Base-by-base conservation (phyloP, 2,888 invertebrate genomes). In the Ceramica pisi region DNA sequence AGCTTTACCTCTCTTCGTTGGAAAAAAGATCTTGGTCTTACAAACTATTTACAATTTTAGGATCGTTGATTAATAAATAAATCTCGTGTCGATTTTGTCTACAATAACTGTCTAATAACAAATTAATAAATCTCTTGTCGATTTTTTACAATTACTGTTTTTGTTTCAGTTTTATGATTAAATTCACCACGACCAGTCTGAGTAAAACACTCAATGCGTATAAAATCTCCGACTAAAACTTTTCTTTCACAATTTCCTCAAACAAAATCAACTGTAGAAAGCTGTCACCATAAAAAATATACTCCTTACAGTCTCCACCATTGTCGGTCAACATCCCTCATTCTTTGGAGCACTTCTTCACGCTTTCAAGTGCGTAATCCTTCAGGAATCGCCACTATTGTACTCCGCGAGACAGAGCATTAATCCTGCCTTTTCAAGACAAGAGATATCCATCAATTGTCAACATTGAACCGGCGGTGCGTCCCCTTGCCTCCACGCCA, bases 401-500 rank as follows among this genome's bases (percentile, higher is more conserved):
- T 94, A 89, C 87, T 88, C 86, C 83, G 86, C 86, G 89, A 90
- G 91, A 90, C 91, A 90, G 91, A 88, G 90, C 95, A 96, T 96
- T 95, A 96, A 95, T 96, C 95, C 94, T 94, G 94, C 93, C 95
- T 95, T 94, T 94, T 91, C 91, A 92, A 94, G 95, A 95, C 95
- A 94, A 94, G 94, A 93, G 94, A 94, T 94, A 95, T 95, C 95
- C 95, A 96, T 96, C 95, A 96, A 94, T 95, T 95, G 95, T 96
- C 95, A 95, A 96, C 95, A 95, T 93, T 93, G 95, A 94, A 94
- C 93, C 92, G 93, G 90, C 88, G 90, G 91, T 86, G 85, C 86
- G 89, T 90, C 90, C 87, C 79, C 87, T 86, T 75, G 73, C 88
- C 86, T 87, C 91, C 89, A 82, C 71, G 64, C 85, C 87, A 71